Evolutionary conservation across 2,797 vertebrate species (phyloP), one percentile per base, ranked within the genome.

Genomic region (Aeoliscus strigatus): DNA sequence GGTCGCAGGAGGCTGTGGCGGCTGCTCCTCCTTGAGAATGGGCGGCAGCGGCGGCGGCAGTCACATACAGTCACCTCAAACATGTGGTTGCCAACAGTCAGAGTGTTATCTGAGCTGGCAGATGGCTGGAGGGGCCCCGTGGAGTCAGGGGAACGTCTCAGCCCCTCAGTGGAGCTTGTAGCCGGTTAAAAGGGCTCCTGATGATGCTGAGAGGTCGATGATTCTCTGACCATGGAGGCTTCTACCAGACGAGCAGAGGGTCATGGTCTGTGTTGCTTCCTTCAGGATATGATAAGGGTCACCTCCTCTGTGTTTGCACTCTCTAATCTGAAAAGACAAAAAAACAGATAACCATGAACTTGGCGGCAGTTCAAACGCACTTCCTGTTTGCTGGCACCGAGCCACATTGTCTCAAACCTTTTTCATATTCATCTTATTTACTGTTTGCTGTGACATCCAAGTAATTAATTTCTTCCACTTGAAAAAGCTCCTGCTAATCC

Each of bases 11-110:
- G 57, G 65, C 62, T 64, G 75, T 58, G 68, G 57, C 57, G 47
- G 63, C 40, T 47, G 74, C 70, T 80, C 78, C 82, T 78, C 59
- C n/a, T n/a, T n/a, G 63, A 69, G 60, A 77, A 69, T 67, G 75
- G 69, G n/a, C n/a, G n/a, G n/a, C n/a, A n/a, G 45, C 58, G 60
- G 76, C 66, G 60, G 51, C 51, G 62, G 61, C 55, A 45, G 69
- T 87, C 75, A 83, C 66, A 70, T 60, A 51, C 47, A 79, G 66
- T 84, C 73, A 66, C 77, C 77, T 85, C 76, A 80, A 84, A 83
- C 84, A 86, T 85, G 83, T 86, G 83, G 76, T 75, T 66, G 59
- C 78, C 74, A 85, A 80, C 77, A 66, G 76, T 69, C 70, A 66
- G 66, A 74, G 62, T 55, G 61, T 73, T 74, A 71, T 85, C 62